Conservation (phyloP, 2,113 vertebrate species). For the Phrynocephalus versicolor region DNA sequence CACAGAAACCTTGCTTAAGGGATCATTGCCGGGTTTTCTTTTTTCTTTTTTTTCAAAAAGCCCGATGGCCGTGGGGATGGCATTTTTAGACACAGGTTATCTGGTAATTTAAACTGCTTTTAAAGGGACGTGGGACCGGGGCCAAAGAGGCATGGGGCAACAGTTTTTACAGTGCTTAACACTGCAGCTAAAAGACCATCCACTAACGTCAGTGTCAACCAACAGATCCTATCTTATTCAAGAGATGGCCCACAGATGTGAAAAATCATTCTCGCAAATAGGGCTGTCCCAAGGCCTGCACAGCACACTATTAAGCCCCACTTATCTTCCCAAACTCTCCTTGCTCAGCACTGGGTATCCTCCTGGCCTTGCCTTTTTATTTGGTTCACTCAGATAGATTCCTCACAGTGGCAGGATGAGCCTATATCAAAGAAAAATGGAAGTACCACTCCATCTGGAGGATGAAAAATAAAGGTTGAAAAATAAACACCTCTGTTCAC, state of each 20-base stretch:
- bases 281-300: background rate
- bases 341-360: background rate
- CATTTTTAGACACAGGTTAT: too few relatives aligned
- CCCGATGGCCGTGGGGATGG: too few relatives aligned
- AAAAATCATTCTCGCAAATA: background rate
- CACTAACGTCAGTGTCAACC: background rate
- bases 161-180: background rate
- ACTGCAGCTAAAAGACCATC: background rate
- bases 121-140: too few relatives aligned
- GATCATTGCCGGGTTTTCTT: too few relatives aligned
- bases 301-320: background rate
- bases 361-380: background rate
- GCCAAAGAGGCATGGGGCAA: slow-evolving; percentile 10
- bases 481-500: background rate
- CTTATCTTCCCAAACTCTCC: background rate
- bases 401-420: background rate
- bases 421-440: background rate
- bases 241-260: background rate
- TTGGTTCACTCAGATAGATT: background rate
- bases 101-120: too few relatives aligned
- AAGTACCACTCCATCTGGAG: background rate
- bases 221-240: background rate
- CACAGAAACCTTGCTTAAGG: too few relatives aligned
- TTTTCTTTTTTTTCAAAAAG: too few relatives aligned
- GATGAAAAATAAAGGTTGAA: background rate